Conservation (phyloP, 2,888 invertebrate genomes). For the Glyphotaelius pellucidus region DNA sequence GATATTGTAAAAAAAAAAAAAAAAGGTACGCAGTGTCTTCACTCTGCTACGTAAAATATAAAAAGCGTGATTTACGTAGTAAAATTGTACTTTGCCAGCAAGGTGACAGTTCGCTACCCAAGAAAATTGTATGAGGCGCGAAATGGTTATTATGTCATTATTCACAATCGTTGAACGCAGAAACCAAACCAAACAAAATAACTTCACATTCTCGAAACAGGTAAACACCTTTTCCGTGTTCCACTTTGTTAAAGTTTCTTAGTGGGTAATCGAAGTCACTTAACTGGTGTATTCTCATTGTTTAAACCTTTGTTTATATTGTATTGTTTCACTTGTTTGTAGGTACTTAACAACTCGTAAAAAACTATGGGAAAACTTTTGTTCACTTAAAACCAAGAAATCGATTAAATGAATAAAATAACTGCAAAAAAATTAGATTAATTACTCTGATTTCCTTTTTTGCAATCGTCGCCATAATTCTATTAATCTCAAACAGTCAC, state of each 20-base stretch:
- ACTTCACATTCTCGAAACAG: background rate
- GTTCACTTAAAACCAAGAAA: background rate
- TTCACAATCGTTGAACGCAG: background rate
- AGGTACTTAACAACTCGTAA: background rate
- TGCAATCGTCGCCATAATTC: background rate
- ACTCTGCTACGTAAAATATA: background rate
- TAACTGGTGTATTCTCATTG: background rate
- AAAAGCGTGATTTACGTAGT: background rate
- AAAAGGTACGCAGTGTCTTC: background rate
- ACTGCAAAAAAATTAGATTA: background rate
- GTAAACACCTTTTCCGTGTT: background rate
- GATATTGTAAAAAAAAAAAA: no score
- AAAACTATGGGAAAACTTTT: background rate
- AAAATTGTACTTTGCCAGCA: background rate
- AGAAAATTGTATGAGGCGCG: background rate
- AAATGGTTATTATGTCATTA: constrained; percentile 2
- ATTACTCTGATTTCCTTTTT: background rate
- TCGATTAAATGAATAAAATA: background rate
- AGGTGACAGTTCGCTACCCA: background rate
- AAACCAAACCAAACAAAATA: background rate
- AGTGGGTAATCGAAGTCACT: background rate
- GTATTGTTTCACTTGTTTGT: background rate
- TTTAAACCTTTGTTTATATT: background rate
- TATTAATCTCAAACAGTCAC: background rate
- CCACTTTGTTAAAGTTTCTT: background rate